Base-by-base conservation (phyloP, 1,140 invertebrate species). In the Harlomillsia oculata region DNA sequence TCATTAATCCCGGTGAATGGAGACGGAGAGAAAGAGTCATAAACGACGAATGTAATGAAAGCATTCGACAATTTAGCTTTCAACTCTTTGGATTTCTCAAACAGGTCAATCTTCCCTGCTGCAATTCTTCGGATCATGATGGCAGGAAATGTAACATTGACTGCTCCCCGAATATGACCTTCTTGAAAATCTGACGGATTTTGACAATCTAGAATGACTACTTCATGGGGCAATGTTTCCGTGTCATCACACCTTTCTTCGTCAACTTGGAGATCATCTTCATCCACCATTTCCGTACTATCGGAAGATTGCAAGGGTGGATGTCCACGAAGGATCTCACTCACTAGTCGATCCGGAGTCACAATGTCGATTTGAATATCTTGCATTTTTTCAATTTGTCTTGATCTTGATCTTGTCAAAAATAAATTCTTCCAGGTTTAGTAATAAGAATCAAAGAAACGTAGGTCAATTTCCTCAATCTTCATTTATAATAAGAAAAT, bases 81-180 rank as follows among this genome's bases (percentile, higher is more conserved):
- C 1, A 65, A 59, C 43, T 65, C 63, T 25, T 65, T 65, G 16
- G 59, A 61, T 44, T 59, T 65, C 50, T 65, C 63, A 40, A 65
- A 65, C 8, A 65, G 49, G 46, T 65, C 63, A 59, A 65, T 65
- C 52, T 65, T 65, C 4, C 63, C 63, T n/a, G 63, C 50, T 37
- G 60, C 59, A 28, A 65, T 65, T 32, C 63, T 29, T 21, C 63
- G 56, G 13, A 65, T 46, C 59, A 65, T 61, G 28, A 65, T 65
- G 9, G 63, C 63, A 37, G 63, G 63, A 34, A 65, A 65, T 4
- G 63, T 62, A 14, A 65, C 59, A 39, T 65, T 65, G 14, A 65
- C 44, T 25, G 63, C 63, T 37, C 60, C 63, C 18, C 63, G 55
- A 28, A 65, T 65, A 30, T 65, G 63, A 45, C 46, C 54, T 1